Evolutionary conservation across 1,140 invertebrate species (phyloP).

Genomic region (Augochlora pura): DNA sequence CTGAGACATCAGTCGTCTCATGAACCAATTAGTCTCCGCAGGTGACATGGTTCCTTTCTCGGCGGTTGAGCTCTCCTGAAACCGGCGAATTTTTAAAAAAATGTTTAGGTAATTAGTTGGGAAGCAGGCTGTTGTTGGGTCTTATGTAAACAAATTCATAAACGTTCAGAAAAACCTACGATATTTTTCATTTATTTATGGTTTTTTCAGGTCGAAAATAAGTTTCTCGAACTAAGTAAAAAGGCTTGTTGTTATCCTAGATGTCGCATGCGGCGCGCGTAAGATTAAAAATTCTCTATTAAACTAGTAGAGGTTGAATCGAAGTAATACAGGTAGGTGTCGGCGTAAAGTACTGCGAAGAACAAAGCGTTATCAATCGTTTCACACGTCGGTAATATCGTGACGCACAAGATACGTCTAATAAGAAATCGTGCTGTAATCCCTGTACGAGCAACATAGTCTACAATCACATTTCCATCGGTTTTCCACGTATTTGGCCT

Average conservation of each 20-base stretch:
- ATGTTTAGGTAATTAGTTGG: no score
- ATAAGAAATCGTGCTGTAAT: background rate
- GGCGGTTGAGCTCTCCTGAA: background rate
- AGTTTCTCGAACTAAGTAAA: no score
- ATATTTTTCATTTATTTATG: no score
- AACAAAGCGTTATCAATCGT: background rate
- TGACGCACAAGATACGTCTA: background rate
- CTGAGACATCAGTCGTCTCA: background rate
- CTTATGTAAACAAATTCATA: no score
- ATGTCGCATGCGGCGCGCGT: no score
- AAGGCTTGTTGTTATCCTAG: no score
- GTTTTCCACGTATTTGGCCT: no score
- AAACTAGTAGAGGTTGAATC: background rate
- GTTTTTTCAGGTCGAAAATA: no score
- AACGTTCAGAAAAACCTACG: no score
- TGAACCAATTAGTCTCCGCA: background rate
- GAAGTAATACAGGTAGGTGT: background rate
- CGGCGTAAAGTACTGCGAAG: no score
- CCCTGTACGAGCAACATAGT: background rate
- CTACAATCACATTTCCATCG: background rate
- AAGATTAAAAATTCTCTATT: background rate
- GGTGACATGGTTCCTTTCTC: constrained; percentile 22
- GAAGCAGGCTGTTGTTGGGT: no score
- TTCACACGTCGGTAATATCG: constrained; percentile 7
- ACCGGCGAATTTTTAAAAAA: background rate